phyloP scores from a whole-genome alignment of 2,888 invertebrate species.

The Harmothoe impar region DNA sequence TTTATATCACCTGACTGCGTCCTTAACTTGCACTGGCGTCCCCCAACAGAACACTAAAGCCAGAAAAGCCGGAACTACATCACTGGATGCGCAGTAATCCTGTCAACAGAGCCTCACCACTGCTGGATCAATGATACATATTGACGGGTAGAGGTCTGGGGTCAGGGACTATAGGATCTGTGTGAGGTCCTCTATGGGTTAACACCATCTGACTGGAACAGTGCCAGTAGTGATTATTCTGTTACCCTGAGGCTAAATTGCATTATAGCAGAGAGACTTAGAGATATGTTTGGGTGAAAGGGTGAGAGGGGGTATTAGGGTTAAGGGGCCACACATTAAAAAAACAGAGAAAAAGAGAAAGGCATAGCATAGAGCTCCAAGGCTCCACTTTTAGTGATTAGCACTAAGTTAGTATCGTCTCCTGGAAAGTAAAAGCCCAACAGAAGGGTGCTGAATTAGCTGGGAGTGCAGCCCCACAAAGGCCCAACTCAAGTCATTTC shows the following conservation, averaged over 20 bases:
- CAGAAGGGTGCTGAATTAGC: too few relatives aligned
- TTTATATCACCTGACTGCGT: neutral
- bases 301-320: too few relatives aligned
- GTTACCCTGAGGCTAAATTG: neutral
- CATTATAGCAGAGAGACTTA: neutral
- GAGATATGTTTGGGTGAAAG: too few relatives aligned
- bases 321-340: too few relatives aligned
- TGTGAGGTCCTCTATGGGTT: neutral
- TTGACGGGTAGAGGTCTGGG: neutral
- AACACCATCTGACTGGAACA: neutral
- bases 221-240: neutral
- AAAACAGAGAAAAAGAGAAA: too few relatives aligned
- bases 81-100: conserved; percentile 10
- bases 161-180: neutral
- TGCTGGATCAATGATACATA: neutral
- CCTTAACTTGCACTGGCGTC: neutral
- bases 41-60: neutral
- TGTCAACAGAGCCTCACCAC: conserved; percentile 9
- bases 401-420: too few relatives aligned
- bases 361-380: too few relatives aligned
- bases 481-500: too few relatives aligned
- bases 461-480: too few relatives aligned
- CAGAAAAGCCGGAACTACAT: neutral
- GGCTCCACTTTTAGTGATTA: too few relatives aligned
- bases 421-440: too few relatives aligned